Evolutionary conservation across 1,140 invertebrate genomes (phyloP).

Genomic region (Pachyrhynchus sulphureomaculatus): DNA sequence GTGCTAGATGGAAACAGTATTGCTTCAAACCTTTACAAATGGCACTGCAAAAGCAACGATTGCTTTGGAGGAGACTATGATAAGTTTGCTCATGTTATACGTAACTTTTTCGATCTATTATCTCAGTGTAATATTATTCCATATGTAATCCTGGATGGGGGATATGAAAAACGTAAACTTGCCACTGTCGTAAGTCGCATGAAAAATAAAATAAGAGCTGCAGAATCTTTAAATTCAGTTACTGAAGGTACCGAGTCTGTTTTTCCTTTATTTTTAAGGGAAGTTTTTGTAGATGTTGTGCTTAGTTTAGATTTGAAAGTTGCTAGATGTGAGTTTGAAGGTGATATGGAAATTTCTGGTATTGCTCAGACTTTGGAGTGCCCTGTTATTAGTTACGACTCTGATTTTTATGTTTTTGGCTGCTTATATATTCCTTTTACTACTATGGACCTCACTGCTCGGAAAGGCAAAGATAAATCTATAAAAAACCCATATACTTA

Average conservation of each 20-base stretch:
- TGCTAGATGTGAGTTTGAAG: constrained; percentile 79
- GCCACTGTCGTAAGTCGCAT: constrained; percentile 66
- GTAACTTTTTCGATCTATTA: constrained; percentile 71
- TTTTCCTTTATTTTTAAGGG: constrained; percentile 69
- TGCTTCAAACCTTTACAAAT: constrained; percentile 70
- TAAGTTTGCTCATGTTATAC: constrained; percentile 63
- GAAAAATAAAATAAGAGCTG: constrained; percentile 61
- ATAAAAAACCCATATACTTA: constrained; percentile 46
- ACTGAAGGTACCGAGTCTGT: constrained; percentile 56
- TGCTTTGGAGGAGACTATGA: constrained; percentile 88
- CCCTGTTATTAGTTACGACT: constrained; percentile 85
- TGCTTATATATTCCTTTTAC: constrained; percentile 78
- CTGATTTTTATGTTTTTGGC: constrained; percentile 89
- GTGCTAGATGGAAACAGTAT: constrained; percentile 84
- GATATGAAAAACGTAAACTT: constrained; percentile 74
- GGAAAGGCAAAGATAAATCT: constrained; percentile 24
- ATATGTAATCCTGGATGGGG: constrained; percentile 82
- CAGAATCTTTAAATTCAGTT: constrained; percentile 53
- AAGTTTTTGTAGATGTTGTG: constrained; percentile 71
- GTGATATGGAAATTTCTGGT: constrained; percentile 80
- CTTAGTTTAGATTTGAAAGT: constrained; percentile 63
- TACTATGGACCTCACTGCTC: constrained; percentile 51
- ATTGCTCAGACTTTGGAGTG: constrained; percentile 74
- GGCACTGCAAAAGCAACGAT: constrained; percentile 61
- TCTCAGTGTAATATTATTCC: constrained; percentile 72